A percentile compares a stretch with the other conserved stretches of the same genome.
phyloP scores from a whole-genome alignment of 1,140 invertebrate species.

The Ceratitis capitata region DNA sequence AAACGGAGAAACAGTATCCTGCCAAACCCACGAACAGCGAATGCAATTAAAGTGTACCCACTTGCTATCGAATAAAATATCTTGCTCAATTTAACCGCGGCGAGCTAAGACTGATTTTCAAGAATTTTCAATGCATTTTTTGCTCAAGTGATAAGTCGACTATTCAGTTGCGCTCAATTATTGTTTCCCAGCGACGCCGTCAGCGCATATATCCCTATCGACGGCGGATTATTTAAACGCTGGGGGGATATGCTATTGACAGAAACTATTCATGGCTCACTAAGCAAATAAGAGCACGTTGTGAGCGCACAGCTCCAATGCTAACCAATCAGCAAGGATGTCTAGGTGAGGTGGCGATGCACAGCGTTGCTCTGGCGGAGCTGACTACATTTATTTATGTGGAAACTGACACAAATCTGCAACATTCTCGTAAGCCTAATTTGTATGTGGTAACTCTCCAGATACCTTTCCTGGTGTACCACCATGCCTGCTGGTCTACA shows the following conservation, averaged over 20 bases:
- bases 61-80: background rate
- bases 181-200: background rate
- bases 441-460: background rate
- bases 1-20: background rate
- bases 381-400: background rate
- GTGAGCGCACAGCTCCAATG: background rate
- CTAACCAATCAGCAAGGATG: background rate
- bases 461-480: background rate
- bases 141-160: background rate
- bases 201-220: background rate
- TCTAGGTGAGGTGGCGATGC: background rate
- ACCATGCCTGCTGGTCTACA: background rate
- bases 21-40: background rate
- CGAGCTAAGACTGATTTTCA: background rate
- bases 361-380: background rate
- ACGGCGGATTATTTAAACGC: no score
- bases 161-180: background rate
- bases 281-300: background rate
- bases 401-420: slow-evolving; percentile 1
- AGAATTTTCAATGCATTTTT: background rate
- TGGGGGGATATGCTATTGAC: background rate
- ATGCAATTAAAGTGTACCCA: no score
- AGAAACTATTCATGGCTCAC: background rate
- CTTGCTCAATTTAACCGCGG: background rate
- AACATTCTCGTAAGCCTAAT: background rate